phyloP scores from a whole-genome alignment of 2,113 vertebrate genomes.

The Aphyosemion australe region DNA sequence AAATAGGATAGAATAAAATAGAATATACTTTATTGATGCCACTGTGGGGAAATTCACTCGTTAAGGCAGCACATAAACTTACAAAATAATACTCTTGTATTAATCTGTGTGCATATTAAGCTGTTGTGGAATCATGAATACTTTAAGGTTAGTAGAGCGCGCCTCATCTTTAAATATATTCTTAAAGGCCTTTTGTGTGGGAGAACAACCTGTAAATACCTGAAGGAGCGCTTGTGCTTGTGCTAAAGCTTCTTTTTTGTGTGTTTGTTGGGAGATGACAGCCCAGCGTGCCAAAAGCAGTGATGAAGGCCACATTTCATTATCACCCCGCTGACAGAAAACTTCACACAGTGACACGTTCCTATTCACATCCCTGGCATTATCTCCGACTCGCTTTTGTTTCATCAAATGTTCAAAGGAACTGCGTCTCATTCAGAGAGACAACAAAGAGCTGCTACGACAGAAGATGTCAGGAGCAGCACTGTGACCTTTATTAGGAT shows the following conservation, averaged over 20 bases:
- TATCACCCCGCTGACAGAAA: conserved; percentile 4
- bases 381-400: conserved; percentile 6
- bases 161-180: background rate
- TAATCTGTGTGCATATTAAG: too few species aligned
- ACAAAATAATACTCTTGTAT: too few species aligned
- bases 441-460: background rate
- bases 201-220: background rate
- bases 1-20: too few species aligned
- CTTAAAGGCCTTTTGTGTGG: background rate
- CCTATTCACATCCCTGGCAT: conserved; percentile 1
- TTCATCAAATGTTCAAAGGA: conserved; percentile 8
- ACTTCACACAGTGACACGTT: background rate
- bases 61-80: too few species aligned
- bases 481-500: background rate
- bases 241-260: background rate
- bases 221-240: background rate
- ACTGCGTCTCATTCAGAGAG: background rate
- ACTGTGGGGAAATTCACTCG: too few species aligned
- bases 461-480: background rate
- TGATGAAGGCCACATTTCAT: conserved; percentile 2
- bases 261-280: background rate
- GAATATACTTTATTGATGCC: too few species aligned
- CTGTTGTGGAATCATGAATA: too few species aligned
- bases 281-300: conserved; percentile 1
- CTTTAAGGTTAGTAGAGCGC: too few species aligned